Evolutionary conservation across 2,113 vertebrate species (phyloP).

Genomic region (Saimiri boliviensis): DNA sequence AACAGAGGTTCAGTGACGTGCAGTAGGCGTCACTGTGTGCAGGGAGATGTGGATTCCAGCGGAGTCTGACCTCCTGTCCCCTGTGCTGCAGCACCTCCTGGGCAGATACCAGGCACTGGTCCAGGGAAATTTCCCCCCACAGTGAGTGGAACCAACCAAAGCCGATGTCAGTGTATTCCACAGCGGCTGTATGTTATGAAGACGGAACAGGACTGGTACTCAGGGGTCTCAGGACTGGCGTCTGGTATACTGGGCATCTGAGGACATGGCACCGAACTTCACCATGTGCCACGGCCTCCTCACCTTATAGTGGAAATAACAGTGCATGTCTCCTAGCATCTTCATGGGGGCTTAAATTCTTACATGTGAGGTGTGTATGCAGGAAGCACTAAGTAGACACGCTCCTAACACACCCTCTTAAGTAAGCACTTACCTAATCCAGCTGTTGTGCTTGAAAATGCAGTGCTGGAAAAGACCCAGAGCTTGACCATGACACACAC

Average conservation of each 20-base stretch:
- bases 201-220: not conserved
- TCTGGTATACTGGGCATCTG: no score
- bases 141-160: no score
- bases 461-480: rapidly evolving
- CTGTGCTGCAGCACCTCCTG: not conserved
- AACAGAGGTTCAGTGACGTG: not conserved
- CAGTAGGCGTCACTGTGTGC: no score
- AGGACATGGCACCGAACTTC: not conserved
- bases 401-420: not conserved
- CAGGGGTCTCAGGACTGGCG: rapidly evolving
- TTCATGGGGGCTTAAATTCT: no score
- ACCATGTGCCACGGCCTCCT: not conserved
- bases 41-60: not conserved
- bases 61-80: no score
- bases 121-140: not conserved
- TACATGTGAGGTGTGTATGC: not conserved
- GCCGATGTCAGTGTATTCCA: not conserved
- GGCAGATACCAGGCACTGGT: not conserved
- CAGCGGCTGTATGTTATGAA: no score
- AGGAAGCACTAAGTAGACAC: not conserved
- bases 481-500: no score
- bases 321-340: not conserved
- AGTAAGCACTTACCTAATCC: not conserved
- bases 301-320: not conserved
- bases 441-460: not conserved